Evolutionary conservation across 2,797 vertebrate species (phyloP).

Genomic region (Molossus alvarezi): DNA sequence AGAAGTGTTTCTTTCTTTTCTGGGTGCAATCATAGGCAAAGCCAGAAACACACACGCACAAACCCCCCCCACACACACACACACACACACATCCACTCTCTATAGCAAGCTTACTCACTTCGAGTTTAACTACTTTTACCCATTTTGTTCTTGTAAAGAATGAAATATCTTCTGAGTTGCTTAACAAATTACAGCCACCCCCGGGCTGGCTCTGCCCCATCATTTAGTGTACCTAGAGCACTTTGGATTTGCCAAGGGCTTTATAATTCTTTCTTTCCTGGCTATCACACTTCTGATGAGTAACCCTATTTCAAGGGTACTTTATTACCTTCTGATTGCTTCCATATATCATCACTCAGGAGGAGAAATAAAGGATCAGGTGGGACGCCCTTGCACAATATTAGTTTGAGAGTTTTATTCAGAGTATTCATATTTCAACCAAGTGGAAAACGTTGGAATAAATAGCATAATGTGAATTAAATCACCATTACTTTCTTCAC

Average conservation of each 20-base stretch:
- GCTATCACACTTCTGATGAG: neutral
- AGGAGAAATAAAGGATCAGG: neutral
- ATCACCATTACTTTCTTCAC: constrained; percentile 14
- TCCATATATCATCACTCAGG: neutral
- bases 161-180: neutral
- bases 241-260: neutral
- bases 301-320: neutral
- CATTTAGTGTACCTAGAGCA: neutral
- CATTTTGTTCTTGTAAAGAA: neutral
- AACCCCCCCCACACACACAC: no score
- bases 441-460: constrained; percentile 66
- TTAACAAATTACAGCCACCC: neutral
- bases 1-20: neutral
- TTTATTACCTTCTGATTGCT: neutral
- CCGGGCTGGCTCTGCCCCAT: neutral
- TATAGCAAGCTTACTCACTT: neutral
- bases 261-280: constrained; percentile 25
- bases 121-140: neutral
- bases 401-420: constrained; percentile 40
- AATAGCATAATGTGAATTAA: constrained; percentile 31
- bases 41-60: neutral
- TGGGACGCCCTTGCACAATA: neutral
- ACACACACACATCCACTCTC: neutral
- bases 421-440: constrained; percentile 47
- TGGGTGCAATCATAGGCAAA: neutral